Evolutionary conservation across 1,140 invertebrate species (phyloP).

Genomic region (Dinoponera quadriceps): DNA sequence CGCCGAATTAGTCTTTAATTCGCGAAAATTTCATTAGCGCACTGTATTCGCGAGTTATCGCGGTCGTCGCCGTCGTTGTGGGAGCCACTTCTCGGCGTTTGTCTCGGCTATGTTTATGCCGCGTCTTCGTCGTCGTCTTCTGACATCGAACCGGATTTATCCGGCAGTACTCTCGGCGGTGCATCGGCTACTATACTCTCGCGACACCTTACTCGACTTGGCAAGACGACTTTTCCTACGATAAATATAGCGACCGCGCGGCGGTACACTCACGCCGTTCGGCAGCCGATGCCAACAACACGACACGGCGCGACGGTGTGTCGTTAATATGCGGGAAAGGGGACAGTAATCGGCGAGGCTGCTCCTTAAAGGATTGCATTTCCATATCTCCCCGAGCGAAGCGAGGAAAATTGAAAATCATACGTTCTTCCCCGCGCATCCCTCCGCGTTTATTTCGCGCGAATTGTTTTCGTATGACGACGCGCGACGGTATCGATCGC

Average conservation of each 20-base stretch:
- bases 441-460: background rate
- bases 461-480: slow-evolving; percentile 32
- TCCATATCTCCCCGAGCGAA: slow-evolving; percentile 18
- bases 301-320: slow-evolving; percentile 49
- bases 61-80: slow-evolving; percentile 32
- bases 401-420: slow-evolving; percentile 29
- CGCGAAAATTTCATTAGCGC: background rate
- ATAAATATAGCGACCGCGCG: slow-evolving; percentile 77
- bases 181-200: slow-evolving; percentile 72
- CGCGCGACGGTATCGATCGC: background rate
- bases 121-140: slow-evolving; percentile 63
- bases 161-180: slow-evolving; percentile 68
- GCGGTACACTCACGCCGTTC: slow-evolving; percentile 74
- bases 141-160: slow-evolving; percentile 79
- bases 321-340: slow-evolving; percentile 52
- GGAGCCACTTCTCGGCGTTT: slow-evolving; percentile 60
- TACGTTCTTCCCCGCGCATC: background rate
- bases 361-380: slow-evolving; percentile 42
- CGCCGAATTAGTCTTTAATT: background rate
- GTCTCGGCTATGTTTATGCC: slow-evolving; percentile 73
- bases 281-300: slow-evolving; percentile 70
- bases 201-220: slow-evolving; percentile 81
- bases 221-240: slow-evolving; percentile 76
- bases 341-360: slow-evolving; percentile 48
- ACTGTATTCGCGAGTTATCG: background rate